Evolutionary conservation across 2,113 vertebrate species (phyloP), one percentile per base, ranked within the genome.

Genomic region (Serilophus lunatus): DNA sequence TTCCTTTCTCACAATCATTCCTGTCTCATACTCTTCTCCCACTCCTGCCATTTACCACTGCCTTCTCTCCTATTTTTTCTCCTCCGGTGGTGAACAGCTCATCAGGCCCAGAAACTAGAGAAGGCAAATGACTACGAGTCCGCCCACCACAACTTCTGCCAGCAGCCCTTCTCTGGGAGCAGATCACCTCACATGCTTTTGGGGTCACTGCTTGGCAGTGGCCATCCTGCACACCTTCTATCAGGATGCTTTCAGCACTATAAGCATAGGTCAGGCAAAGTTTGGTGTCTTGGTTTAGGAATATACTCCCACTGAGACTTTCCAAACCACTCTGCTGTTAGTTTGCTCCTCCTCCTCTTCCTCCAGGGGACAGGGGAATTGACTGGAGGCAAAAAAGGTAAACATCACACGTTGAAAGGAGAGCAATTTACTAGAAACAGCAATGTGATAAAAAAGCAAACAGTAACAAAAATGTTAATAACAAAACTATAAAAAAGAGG

Each of bases 131-230:
- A 24, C 28, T 49, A 7, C 6, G n/a, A 18, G 22, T 24, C 45
- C 36, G 26, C 31, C 35, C 29, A 76, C 9, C 33, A 59, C 17
- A 54, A 14, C 35, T 51, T 28, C 77, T 65, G 40, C 36, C 28
- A 85, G 28, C 50, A 70, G 19, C 36, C 13, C 33, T 80, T 44
- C 54, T 49, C 20, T 44, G 5, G 13, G 35, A 59, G 31, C n/a
- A 53, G 28, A n/a, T 7, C 3, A 66, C 31, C 63, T 61, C 18
- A 33, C 4, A 1, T 4, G 13, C 16, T 50, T 51, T 53, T 15
- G 9, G 3, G 20, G 7, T 40, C 8, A 4, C 17, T 3, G 5
- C 7, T 36, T 18, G 16, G 6, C 6, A 1, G 23, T 13, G 3
- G 6, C 31, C 13, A 4, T 10, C 10, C 36, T 70, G 12, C 12